Evolutionary conservation across 2,888 invertebrate genomes (phyloP), one percentile per base, ranked within the genome.

Genomic region (Xestia sexstrigata): DNA sequence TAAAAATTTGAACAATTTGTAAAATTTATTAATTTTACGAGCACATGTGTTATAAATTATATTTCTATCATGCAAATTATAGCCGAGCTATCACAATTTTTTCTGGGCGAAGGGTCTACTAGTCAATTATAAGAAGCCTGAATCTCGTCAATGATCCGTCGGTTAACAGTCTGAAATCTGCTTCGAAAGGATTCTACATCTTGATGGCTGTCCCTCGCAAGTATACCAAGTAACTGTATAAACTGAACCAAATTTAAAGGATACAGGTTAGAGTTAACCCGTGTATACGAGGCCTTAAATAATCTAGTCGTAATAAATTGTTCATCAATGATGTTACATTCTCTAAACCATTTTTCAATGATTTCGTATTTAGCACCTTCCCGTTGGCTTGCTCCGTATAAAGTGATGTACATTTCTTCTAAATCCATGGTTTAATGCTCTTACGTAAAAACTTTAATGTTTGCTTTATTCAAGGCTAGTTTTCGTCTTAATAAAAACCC

Each of bases 361-460:
- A 90, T 76, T 0, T 88, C 81, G 30, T 84, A 90, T 42, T 85
- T 86, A 0, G 89, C 91, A 1, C 90, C 90, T 1, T 70, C 42
- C 23, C 26, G 0, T 0, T 74, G 81, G 55, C 92, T 90, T 0
- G 88, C 91, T 0, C 89, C 91, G 6, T 83, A 85, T 8, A 93
- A 42, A 0, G 85, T 81, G 52, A 85, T 86, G 62, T 91, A 90
- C 62, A 93, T 89, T 67, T 90, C 91, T 89, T 93, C 93, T 26
- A 92, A 85, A 79, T 91, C 72, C 81, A 80, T 78, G 5, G 1
- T 39, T 35, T n/a, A n/a, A n/a, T n/a, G n/a, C 1, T 62, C 7
- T 20, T 20, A 35, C 0, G 23, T 11, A 9, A 9, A 30, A 35
- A 20, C 60, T 20, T 60, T 4, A 1, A 30, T 60, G 30, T 20